Evolutionary conservation across 2,113 vertebrate genomes (phyloP), one percentile per base, ranked within the genome.

Genomic region (Rhinopomastus cyanomelas): DNA sequence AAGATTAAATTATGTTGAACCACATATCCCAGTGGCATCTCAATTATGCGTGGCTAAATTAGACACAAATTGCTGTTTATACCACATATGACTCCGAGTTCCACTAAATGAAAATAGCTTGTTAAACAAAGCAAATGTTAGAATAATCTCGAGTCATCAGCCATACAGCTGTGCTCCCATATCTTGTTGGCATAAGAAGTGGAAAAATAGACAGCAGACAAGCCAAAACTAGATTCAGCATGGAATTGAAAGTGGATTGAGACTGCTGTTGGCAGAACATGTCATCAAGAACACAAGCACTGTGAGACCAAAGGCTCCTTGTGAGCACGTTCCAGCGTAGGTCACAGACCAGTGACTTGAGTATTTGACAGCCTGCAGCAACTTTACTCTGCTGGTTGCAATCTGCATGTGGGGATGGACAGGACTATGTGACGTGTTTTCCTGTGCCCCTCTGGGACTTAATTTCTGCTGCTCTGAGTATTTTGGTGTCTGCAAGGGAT

Each of bases 1-100:
- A 87, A 75, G 39, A 74, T 78, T 85, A 86, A 52, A 8, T 16
- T 68, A 10, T 68, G 13, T 57, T 87, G 81, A 88, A 61, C 22
- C 20, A 66, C 15, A 11, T 69, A n/a, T 85, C 26, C 9, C 68
- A 66, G 11, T 29, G 12, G 8, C 74, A 66, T 55, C 42, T 72
- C 34, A 68, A 11, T 75, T 57, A 21, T 72, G 7, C n/a, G 36
- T 55, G 25, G 16, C 36, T 87, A 73, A 75, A 84, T 32, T 76
- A 80, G 90, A 27, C 12, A 44, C 16, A 66, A 79, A 68, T 39
- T 82, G 16, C 8, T 88, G 15, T 62, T 92, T 71, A 19, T 51
- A 87, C 55, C 5, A 80, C 20, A 30, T 13, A 52, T 27, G 11
- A 69, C 27, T 72, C 37, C 65, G 46, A 85, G 32, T 82, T 82